phyloP scores from a whole-genome alignment of 2,888 invertebrate genomes.

The Monochamus alternatus region DNA sequence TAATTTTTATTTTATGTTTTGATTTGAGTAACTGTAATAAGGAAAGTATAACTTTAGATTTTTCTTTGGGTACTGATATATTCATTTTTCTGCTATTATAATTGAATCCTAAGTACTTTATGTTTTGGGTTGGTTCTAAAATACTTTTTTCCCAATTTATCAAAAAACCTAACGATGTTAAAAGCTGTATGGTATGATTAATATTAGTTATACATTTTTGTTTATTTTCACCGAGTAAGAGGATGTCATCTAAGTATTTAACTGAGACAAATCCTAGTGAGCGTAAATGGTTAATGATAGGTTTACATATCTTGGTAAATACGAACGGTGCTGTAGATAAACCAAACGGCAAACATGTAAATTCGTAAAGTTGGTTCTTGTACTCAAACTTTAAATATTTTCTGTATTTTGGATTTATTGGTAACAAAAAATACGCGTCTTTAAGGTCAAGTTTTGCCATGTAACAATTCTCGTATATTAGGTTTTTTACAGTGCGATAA shows the following conservation, averaged over 20 bases:
- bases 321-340: conserved; percentile 16
- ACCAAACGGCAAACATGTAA: conserved; percentile 34
- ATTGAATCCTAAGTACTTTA: conserved; percentile 24
- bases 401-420: conserved; percentile 12
- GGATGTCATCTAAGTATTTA: conserved; percentile 23
- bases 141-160: too few relatives aligned
- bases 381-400: conserved; percentile 35
- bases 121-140: too few relatives aligned
- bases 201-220: too few relatives aligned
- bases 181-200: too few relatives aligned
- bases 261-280: conserved; percentile 28
- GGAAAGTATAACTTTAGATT: too few relatives aligned
- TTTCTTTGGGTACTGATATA: conserved; percentile 19
- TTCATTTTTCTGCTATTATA: conserved; percentile 33
- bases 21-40: too few relatives aligned
- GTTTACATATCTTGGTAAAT: conserved; percentile 23
- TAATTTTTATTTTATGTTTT: neutral
- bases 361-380: conserved; percentile 29
- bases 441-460: conserved; percentile 19
- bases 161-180: too few relatives aligned
- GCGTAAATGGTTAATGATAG: conserved; percentile 20
- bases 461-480: neutral
- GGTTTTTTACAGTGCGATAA: neutral
- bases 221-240: conserved; percentile 27
- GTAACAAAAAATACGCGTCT: conserved; percentile 28